These are phyloP conservation scores for Lerema accius DNA, from an alignment of 1,140 invertebrate genomes.

Conservation along the genomic window DNA sequence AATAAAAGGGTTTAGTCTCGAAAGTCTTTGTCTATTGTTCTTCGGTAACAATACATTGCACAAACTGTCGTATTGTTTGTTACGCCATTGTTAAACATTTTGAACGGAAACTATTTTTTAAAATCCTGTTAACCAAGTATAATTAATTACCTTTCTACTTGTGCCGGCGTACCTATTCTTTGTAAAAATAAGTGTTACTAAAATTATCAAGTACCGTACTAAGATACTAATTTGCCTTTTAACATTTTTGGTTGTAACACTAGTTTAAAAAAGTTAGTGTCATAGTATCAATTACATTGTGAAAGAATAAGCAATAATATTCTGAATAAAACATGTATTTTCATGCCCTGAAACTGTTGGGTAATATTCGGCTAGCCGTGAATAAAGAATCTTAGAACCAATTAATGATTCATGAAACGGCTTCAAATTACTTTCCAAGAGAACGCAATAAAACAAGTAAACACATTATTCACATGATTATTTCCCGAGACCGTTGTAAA, in stretches of 20 bases:
- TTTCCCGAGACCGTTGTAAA: conserved; percentile 26
- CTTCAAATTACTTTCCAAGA: not conserved
- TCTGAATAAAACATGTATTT: no score
- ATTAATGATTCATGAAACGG: not conserved
- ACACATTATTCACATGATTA: conserved; percentile 28
- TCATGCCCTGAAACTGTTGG: no score
- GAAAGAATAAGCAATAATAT: no score
- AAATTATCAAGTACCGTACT: no score
- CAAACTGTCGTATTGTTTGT: conserved; percentile 60
- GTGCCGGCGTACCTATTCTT: not conserved
- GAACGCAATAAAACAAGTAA: conserved; percentile 8
- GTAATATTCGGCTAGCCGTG: not conserved
- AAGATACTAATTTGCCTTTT: no score
- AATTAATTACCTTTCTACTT: no score
- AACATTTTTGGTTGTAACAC: no score
- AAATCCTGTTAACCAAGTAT: not conserved
- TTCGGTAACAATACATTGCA: conserved; percentile 56
- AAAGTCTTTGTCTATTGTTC: conserved; percentile 70
- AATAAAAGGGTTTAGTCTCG: conserved; percentile 67
- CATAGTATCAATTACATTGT: no score
- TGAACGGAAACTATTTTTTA: conserved; percentile 10
- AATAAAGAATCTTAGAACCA: not conserved
- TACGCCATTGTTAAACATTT: conserved; percentile 49
- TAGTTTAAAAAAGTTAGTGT: no score
- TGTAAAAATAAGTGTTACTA: no score